phyloP scores from a whole-genome alignment of 2,797 vertebrate genomes.

The Esox lucius region DNA sequence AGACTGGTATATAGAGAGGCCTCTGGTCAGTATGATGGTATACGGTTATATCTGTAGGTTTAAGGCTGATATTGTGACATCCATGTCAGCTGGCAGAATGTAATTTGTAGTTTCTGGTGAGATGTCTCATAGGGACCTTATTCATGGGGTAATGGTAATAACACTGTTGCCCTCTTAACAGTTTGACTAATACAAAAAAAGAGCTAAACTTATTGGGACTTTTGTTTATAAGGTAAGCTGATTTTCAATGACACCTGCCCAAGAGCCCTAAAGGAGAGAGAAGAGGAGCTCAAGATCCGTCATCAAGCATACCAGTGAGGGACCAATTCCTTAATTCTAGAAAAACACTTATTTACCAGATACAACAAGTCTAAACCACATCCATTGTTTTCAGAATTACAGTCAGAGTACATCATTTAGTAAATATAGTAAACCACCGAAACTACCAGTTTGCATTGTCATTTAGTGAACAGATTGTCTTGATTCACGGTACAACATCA shows the following conservation, averaged over 20 bases:
- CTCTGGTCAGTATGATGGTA: conserved; percentile 17
- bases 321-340: background rate
- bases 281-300: background rate
- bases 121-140: background rate
- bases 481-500: background rate
- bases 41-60: background rate
- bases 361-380: background rate
- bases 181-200: background rate
- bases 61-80: background rate
- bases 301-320: background rate
- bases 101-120: background rate
- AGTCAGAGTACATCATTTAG: background rate
- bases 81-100: background rate
- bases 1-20: conserved; percentile 8
- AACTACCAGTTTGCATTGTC: background rate
- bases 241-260: background rate
- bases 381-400: too few species aligned
- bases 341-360: background rate
- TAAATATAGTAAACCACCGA: background rate
- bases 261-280: background rate
- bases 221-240: background rate
- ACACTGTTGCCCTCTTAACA: background rate
- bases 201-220: background rate
- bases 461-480: background rate
- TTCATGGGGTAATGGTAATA: background rate